Conservation (phyloP, 2,888 invertebrate genomes). For the Erynnis tages region DNA sequence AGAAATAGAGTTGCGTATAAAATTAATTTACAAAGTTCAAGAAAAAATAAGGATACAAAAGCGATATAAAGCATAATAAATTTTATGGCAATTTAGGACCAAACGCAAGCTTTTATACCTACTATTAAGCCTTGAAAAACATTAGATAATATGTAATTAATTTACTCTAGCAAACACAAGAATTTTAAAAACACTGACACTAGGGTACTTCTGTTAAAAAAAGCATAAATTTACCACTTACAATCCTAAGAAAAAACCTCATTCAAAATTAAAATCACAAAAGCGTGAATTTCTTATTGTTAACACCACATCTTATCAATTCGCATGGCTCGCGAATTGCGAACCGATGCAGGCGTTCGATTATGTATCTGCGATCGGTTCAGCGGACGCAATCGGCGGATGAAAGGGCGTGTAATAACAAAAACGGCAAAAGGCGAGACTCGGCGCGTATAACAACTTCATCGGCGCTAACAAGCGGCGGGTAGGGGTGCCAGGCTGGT, state of each 20-base stretch:
- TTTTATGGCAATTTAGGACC: too few relatives aligned
- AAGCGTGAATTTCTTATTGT: conserved; percentile 5
- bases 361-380: conserved; percentile 32
- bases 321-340: conserved; percentile 29
- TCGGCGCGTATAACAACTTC: conserved; percentile 72
- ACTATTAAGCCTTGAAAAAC: too few relatives aligned
- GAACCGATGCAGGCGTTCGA: conserved; percentile 24
- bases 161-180: too few relatives aligned
- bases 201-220: too few relatives aligned
- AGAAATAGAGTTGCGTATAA: background rate
- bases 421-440: conserved; percentile 61
- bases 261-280: background rate
- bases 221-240: too few relatives aligned
- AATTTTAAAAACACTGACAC: too few relatives aligned
- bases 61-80: too few relatives aligned
- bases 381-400: conserved; percentile 35
- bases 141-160: too few relatives aligned
- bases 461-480: conserved; percentile 67
- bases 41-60: too few relatives aligned
- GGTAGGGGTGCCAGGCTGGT: conserved; percentile 2
- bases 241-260: too few relatives aligned
- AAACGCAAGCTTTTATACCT: too few relatives aligned
- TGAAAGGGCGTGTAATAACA: conserved; percentile 42
- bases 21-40: too few relatives aligned
- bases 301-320: conserved; percentile 5